Evolutionary conservation across 1,140 invertebrate genomes (phyloP), one percentile per base, ranked within the genome.

Genomic region (Drosophila pallidifrons): DNA sequence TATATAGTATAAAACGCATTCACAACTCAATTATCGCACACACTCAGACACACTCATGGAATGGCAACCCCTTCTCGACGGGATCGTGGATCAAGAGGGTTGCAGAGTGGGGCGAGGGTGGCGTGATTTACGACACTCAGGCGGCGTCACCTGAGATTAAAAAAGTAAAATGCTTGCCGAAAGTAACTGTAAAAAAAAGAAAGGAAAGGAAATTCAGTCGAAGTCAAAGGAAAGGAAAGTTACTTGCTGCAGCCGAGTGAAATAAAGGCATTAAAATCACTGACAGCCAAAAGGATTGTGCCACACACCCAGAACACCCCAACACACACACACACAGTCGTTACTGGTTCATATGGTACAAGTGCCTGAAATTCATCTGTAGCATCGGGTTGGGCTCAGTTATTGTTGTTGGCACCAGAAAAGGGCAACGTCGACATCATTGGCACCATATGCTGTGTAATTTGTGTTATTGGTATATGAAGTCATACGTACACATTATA

Each of bases 121-220:
- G 79, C 72, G 86, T 91, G 89, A 91, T 91, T 91, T 91, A 91
- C 85, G 89, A 91, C 89, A 82, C 89, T 89, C 89, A 91, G 81
- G 88, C 88, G 89, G 89, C 89, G 89, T 91, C 89, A 91, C 89
- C 89, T 91, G 89, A 91, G 89, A 91, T 91, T 91, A 91, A 91
- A 91, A 91, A 86, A 87, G 79, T 90, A 89, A 89, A 91, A 87
- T 89, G 81, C 78, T 81, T 79, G 83, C 85, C 87, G 81, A 86
- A 88, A 77, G 72, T 75, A 25, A 25, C 32, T 38, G 35, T 25
- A 38, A 38, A 38, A 77, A 76, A 67, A 78, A 79, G 43, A 30
- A 77, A 25, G 20, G 20, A 70, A 71, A 57, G 71, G 43, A 67
- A 75, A 55, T 46, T 16, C 32, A 68, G 45, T 51, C 35, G 15